Percentiles rank a stretch among this genome's conserved stretches.
Evolutionary conservation across 2,888 invertebrate genomes (phyloP).

Genomic region (Melanophora roralis): DNA sequence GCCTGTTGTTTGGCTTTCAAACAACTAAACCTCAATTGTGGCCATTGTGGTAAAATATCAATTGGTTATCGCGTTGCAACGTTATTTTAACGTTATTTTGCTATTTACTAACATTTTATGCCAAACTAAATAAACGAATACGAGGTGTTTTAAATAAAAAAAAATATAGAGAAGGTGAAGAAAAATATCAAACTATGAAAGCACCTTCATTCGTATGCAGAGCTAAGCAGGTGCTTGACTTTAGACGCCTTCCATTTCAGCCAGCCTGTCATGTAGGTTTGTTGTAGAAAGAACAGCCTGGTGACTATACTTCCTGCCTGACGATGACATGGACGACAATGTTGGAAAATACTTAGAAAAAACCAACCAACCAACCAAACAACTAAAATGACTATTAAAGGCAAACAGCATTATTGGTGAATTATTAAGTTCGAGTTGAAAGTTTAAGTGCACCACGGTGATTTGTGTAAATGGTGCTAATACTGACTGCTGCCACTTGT

Average conservation of each 20-base stretch:
- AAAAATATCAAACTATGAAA: not conserved
- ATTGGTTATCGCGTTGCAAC: constrained; percentile 57
- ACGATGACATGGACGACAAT: not conserved
- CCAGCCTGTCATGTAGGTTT: constrained; percentile 3
- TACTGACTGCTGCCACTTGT: constrained; percentile 18
- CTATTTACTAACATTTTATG: constrained; percentile 50
- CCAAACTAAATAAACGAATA: not conserved
- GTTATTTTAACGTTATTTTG: constrained; percentile 61
- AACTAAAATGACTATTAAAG: constrained; percentile 19
- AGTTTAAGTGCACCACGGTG: constrained; percentile 62
- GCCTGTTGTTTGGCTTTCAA: constrained; percentile 37
- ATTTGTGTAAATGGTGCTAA: constrained; percentile 63
- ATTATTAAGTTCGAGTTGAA: constrained; percentile 62
- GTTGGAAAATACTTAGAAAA: not conserved
- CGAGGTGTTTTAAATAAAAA: no score
- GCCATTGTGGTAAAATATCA: constrained; percentile 58
- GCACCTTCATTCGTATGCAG: constrained; percentile 31
- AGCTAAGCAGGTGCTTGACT: constrained; percentile 60
- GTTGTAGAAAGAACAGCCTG: not conserved
- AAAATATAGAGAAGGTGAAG: not conserved
- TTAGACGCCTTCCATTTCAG: constrained; percentile 42
- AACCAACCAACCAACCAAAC: constrained; percentile 7
- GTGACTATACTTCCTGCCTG: not conserved
- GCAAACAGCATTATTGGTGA: constrained; percentile 54
- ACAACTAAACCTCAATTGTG: constrained; percentile 60